These are phyloP conservation scores for Buceros bicornis DNA, from an alignment of 2,797 vertebrate genomes.

Conservation along the genomic window DNA sequence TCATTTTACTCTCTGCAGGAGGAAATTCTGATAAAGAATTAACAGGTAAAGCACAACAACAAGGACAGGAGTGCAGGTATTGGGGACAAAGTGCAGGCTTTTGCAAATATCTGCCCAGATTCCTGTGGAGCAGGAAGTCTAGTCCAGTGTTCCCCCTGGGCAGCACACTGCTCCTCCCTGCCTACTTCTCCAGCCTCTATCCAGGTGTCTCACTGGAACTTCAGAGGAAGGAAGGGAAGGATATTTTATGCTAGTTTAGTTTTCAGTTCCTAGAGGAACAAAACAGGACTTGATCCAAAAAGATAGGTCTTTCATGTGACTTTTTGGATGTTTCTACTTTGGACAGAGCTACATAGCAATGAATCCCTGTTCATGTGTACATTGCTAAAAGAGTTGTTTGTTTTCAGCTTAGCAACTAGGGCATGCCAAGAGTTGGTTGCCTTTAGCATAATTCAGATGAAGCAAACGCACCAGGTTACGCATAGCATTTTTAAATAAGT, in stretches of 20 bases:
- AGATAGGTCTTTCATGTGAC: neutral
- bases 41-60: neutral
- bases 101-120: neutral
- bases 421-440: neutral
- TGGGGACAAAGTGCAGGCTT: neutral
- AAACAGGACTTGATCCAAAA: neutral
- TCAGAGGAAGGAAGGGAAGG: neutral
- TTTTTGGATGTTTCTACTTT: neutral
- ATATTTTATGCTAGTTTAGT: neutral
- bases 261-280: neutral
- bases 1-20: neutral
- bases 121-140: neutral
- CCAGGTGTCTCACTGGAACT: neutral
- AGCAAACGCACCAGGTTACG: neutral
- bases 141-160: fast-evolving
- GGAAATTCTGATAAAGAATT: neutral
- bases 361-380: neutral
- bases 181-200: neutral
- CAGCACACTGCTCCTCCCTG: neutral
- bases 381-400: neutral
- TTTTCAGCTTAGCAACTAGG: conserved; percentile 9
- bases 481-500: neutral
- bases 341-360: neutral
- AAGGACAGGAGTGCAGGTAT: neutral
- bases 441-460: neutral